phyloP scores from a whole-genome alignment of 2,888 invertebrate species.

The Chorisops tibialis region DNA sequence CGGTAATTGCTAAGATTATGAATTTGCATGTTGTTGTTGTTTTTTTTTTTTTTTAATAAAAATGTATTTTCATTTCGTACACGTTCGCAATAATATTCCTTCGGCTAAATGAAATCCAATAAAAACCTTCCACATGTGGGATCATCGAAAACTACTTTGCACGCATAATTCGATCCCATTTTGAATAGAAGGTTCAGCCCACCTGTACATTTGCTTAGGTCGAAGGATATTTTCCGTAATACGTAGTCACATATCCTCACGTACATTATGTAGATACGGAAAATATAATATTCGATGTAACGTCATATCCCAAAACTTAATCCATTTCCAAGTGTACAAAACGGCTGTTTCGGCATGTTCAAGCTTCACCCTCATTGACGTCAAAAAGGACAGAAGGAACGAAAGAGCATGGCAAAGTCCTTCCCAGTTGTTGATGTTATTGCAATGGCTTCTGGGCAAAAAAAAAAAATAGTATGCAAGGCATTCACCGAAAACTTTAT shows the following conservation, averaged over 20 bases:
- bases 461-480: constrained; percentile 18
- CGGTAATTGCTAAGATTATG: too few relatives aligned
- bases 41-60: too few relatives aligned
- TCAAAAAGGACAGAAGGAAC: neutral
- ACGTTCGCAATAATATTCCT: too few relatives aligned
- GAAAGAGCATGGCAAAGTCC: neutral
- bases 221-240: neutral
- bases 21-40: too few relatives aligned
- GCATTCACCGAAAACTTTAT: constrained; percentile 18
- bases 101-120: too few relatives aligned
- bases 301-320: constrained; percentile 32
- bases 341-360: constrained; percentile 26
- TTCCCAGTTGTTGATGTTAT: constrained; percentile 16
- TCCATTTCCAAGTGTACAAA: constrained; percentile 32
- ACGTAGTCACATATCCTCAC: constrained; percentile 1
- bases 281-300: constrained; percentile 22
- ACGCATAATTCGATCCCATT: constrained; percentile 2
- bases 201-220: neutral
- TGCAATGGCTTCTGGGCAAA: neutral
- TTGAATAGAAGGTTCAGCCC: neutral
- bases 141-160: constrained; percentile 14
- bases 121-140: too few relatives aligned
- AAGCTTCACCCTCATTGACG: too few relatives aligned
- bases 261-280: constrained; percentile 19
- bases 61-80: too few relatives aligned